These are phyloP conservation scores for Megaceryle alcyon DNA, from an alignment of 2,797 vertebrate species.

Conservation along the genomic window DNA sequence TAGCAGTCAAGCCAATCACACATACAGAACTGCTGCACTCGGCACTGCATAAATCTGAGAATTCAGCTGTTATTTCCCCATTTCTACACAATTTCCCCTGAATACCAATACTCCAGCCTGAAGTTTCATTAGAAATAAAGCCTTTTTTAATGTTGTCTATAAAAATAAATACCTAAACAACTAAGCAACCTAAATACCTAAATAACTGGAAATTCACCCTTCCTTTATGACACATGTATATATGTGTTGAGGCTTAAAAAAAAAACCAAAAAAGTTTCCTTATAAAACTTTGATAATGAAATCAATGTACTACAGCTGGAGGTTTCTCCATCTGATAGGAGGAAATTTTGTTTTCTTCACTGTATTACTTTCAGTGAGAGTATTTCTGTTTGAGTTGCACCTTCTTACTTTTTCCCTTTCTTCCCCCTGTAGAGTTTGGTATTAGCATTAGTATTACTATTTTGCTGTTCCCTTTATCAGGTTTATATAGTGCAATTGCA, in stretches of 20 bases:
- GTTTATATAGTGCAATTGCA: neutral
- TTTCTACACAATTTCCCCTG: neutral
- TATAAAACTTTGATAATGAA: neutral
- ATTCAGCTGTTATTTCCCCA: neutral
- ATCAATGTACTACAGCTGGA: neutral
- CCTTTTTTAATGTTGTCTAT: neutral
- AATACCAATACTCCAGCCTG: neutral
- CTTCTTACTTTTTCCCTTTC: neutral
- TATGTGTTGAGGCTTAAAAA: neutral
- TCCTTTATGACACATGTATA: neutral
- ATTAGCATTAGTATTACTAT: neutral
- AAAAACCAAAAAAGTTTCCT: neutral
- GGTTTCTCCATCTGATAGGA: neutral
- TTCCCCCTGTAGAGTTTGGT: neutral
- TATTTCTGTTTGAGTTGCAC: neutral
- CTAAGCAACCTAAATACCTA: neutral
- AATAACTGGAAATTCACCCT: neutral
- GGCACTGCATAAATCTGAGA: neutral
- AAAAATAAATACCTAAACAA: neutral
- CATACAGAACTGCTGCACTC: neutral
- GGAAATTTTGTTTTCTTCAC: neutral
- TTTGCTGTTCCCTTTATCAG: neutral
- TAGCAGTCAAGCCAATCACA: neutral
- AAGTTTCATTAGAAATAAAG: neutral
- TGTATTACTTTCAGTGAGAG: neutral